These are phyloP conservation scores for Aldrovandia affinis DNA, from an alignment of 2,797 vertebrate species.

Conservation along the genomic window DNA sequence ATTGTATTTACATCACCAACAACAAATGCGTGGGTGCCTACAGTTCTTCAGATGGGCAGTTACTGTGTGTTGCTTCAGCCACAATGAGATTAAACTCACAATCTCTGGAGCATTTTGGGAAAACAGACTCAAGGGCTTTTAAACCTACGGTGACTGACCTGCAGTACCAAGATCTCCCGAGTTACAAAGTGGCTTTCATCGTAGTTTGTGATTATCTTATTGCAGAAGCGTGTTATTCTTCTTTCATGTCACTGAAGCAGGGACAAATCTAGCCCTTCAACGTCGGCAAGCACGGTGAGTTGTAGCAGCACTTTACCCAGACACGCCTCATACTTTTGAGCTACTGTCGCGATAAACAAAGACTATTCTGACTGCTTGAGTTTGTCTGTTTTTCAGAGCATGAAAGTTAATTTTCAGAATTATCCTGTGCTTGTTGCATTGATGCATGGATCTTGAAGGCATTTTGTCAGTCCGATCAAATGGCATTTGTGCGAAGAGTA, in stretches of 20 bases:
- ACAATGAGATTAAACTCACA: too few relatives aligned
- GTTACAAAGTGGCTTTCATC: not conserved
- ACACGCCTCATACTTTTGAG: too few relatives aligned
- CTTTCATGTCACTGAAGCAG: not conserved
- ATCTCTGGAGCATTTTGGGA: too few relatives aligned
- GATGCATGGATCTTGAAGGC: not conserved
- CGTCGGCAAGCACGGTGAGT: too few relatives aligned
- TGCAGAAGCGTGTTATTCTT: not conserved
- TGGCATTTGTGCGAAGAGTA: not conserved
- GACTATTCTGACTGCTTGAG: not conserved
- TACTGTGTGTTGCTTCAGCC: too few relatives aligned
- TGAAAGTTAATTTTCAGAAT: slow-evolving; percentile 1
- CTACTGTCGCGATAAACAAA: too few relatives aligned
- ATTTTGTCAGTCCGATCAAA: slow-evolving; percentile 7
- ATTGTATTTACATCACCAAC: too few relatives aligned
- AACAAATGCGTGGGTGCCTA: not conserved
- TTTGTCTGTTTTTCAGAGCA: slow-evolving; percentile 4
- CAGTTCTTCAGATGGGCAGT: not conserved
- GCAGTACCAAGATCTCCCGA: not conserved
- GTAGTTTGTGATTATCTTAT: not conserved
- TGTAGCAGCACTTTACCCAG: too few relatives aligned
- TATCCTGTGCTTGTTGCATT: not conserved
- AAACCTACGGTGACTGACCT: not conserved
- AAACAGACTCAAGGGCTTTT: not conserved
- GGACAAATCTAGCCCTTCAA: too few relatives aligned